Conservation (phyloP, 2,797 vertebrate genomes). For the Acrossocheilus wenchowensis region DNA sequence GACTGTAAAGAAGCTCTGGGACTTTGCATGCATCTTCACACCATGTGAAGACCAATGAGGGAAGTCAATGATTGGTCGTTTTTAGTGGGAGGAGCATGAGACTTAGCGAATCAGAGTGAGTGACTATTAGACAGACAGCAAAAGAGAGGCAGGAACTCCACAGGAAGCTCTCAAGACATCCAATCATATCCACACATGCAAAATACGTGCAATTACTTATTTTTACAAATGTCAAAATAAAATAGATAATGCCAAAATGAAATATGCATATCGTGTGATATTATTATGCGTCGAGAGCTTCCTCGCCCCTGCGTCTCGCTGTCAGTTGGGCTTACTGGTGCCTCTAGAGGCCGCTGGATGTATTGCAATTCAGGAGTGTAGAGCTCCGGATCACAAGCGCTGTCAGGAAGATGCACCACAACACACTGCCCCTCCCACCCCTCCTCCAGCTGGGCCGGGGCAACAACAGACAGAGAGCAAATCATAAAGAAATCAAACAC, state of each 20-base stretch:
- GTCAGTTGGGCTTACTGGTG: constrained; percentile 76
- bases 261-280: neutral
- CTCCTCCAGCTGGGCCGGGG: constrained; percentile 62
- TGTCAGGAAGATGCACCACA: constrained; percentile 75
- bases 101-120: constrained; percentile 70
- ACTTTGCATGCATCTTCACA: constrained; percentile 77
- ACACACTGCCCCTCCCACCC: constrained; percentile 68
- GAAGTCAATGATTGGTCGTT: constrained; percentile 65
- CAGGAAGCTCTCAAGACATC: constrained; percentile 50
- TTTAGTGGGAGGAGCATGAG: constrained; percentile 75
- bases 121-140: constrained; percentile 52
- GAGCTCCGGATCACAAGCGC: constrained; percentile 73
- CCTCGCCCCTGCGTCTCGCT: constrained; percentile 55
- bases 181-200: constrained; percentile 42
- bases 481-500: constrained; percentile 54
- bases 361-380: constrained; percentile 77
- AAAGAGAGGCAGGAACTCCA: constrained; percentile 64
- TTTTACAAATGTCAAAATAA: neutral
- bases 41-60: constrained; percentile 70
- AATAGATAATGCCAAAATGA: neutral
- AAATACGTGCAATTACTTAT: neutral
- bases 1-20: constrained; percentile 63
- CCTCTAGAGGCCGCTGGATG: constrained; percentile 77
- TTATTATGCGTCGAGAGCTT: neutral
- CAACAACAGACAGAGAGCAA: constrained; percentile 60